These are phyloP conservation scores for Pantelozetes paolii DNA, from an alignment of 2,888 invertebrate species.

Conservation along the genomic window DNA sequence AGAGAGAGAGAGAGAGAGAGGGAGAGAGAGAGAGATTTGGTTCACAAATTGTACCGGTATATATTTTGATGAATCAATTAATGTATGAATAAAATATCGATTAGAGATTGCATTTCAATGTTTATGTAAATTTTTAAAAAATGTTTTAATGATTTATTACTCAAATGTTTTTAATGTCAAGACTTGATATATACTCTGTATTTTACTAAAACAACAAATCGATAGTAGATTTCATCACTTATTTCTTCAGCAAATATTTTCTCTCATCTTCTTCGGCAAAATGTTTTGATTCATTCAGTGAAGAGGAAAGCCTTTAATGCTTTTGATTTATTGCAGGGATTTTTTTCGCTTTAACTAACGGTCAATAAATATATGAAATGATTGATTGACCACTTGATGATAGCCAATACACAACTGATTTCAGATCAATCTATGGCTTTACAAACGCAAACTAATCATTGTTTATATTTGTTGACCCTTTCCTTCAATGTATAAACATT, in stretches of 20 bases:
- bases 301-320: slow-evolving; percentile 13
- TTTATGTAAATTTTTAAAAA: neutral
- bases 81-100: too few relatives aligned
- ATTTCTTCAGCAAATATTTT: neutral
- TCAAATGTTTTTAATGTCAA: too few relatives aligned
- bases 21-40: too few relatives aligned
- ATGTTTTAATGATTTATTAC: too few relatives aligned
- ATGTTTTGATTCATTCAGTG: neutral
- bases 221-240: neutral
- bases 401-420: neutral
- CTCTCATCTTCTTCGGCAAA: neutral
- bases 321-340: slow-evolving; percentile 17
- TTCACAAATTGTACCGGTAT: too few relatives aligned
- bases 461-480: neutral
- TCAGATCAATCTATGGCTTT: neutral
- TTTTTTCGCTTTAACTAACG: slow-evolving; percentile 5
- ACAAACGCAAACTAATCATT: neutral
- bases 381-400: slow-evolving; percentile 29
- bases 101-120: too few relatives aligned
- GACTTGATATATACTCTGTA: neutral
- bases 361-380: slow-evolving; percentile 19
- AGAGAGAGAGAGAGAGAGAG: too few relatives aligned
- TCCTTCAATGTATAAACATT: neutral
- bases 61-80: too few relatives aligned
- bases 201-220: neutral